phyloP scores from a whole-genome alignment of 2,888 invertebrate genomes.

The Beris morrisii region DNA sequence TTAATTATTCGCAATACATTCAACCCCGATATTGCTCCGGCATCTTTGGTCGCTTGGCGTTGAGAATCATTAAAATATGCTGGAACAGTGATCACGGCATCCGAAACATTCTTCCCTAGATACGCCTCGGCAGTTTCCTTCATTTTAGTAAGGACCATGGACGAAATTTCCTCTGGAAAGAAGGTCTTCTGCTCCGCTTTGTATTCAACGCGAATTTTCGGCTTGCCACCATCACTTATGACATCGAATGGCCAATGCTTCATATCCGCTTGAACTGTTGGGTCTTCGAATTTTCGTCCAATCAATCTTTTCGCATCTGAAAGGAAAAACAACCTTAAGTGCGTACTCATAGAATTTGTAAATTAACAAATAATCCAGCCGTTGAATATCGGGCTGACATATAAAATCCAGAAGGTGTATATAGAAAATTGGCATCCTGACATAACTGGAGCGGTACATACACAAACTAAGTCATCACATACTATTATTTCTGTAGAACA shows the following conservation, averaged over 20 bases:
- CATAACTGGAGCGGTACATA: too few relatives aligned
- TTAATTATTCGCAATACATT: too few relatives aligned
- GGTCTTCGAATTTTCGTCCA: slow-evolving; percentile 82
- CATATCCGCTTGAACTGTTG: slow-evolving; percentile 60
- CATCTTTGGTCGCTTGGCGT: too few relatives aligned
- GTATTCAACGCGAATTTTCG: slow-evolving; percentile 76
- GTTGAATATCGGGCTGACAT: too few relatives aligned
- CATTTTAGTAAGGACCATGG: slow-evolving; percentile 45
- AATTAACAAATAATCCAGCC: background rate
- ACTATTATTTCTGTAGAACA: too few relatives aligned
- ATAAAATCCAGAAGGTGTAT: too few relatives aligned
- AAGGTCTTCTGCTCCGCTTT: slow-evolving; percentile 83
- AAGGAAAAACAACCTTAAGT: slow-evolving; percentile 77
- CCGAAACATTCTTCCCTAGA: slow-evolving; percentile 85
- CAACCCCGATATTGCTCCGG: too few relatives aligned
- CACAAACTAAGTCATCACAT: too few relatives aligned
- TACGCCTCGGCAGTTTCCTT: slow-evolving; percentile 62
- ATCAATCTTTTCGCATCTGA: slow-evolving; percentile 59
- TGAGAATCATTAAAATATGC: too few relatives aligned
- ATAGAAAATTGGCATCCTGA: too few relatives aligned
- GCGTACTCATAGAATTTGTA: background rate
- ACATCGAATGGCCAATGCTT: slow-evolving; percentile 82
- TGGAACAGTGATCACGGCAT: slow-evolving; percentile 84
- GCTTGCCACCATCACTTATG: slow-evolving; percentile 72
- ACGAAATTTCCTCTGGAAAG: slow-evolving; percentile 85